phyloP scores from a whole-genome alignment of 1,140 invertebrate species.

The Popillia japonica region DNA sequence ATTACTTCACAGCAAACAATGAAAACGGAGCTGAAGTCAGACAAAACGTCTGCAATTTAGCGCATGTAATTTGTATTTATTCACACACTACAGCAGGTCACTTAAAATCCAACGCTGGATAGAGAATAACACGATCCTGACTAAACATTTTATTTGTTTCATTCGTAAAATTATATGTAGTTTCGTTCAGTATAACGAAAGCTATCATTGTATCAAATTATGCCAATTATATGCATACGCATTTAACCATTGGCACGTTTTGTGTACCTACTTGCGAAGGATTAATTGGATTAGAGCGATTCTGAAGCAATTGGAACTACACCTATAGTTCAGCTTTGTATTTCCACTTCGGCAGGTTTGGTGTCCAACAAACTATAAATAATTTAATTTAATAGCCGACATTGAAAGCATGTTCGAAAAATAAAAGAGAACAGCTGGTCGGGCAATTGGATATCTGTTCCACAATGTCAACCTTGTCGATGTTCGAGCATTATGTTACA shows the following conservation, averaged over 20 bases:
- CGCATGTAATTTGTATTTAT: no score
- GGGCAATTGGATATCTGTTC: neutral
- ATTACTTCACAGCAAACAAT: no score
- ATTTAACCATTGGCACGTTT: neutral
- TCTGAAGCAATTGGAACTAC: neutral
- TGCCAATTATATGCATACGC: no score
- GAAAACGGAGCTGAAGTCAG: no score
- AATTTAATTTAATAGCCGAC: conserved; percentile 31
- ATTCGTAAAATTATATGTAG: no score
- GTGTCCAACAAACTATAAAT: conserved; percentile 26
- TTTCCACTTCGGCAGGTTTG: neutral
- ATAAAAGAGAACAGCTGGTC: neutral
- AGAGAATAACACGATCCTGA: no score
- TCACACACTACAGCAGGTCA: no score
- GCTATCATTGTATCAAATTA: no score
- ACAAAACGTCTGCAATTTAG: no score
- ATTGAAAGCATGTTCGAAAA: conserved; percentile 23
- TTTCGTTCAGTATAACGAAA: no score
- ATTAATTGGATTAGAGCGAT: conserved; percentile 21
- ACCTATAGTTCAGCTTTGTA: neutral
- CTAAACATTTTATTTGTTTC: no score
- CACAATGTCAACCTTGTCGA: conserved; percentile 9
- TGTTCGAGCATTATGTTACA: conserved; percentile 3
- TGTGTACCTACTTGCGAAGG: neutral
- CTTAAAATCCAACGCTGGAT: no score